Evolutionary conservation across 30 jellyfish, hydroid and myxozoan species (phyloP), one percentile per base, ranked within the genome.

Genomic region (Hydractinia echinata): DNA sequence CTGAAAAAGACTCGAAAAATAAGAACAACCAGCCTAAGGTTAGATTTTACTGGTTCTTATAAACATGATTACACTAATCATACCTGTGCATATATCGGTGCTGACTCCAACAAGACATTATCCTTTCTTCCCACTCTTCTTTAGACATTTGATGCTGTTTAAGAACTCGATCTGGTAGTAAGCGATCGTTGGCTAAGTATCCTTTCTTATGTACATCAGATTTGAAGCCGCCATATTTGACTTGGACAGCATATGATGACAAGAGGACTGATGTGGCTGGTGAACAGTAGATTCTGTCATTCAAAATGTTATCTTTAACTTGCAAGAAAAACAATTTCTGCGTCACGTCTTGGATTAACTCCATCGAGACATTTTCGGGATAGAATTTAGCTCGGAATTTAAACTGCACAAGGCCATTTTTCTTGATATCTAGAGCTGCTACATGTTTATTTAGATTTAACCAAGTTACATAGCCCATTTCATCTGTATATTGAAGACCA

Each of bases 361-460:
- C 99, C 61, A 79, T 95, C 61, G 96, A 83, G 72, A 93, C 99
- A 84, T 93, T 96, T 61, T 93, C 99, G 8, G 99, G 99, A 77
- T 87, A 93, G 81, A 93, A 93, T 79, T 93, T 93, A 21, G 88
- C 64, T 19, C 99, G 79, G 79, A 93, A 93, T 77, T 93, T 93
- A 81, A 93, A 93, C 70, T 87, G 95, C 87, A 83, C 76, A 5
- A 95, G 89, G 7, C 84, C n/a, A 71, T 93, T 96, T 70, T 88
- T 93, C 82, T 88, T 93, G 53, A 87, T 93, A 71, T 93, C 99
- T 80, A 87, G 99, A 61, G 73, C 84, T 1, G 90, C 79, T 44
- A 93, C 99, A 77, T 93, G 87, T 86, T 93, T 93, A 55, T 87
- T 87, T 72, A 87, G 67, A 66, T 93, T 93, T 83, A 93, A 73